Percentiles rank a stretch among this genome's conserved stretches.
Evolutionary conservation across 2,797 vertebrate species (phyloP).

Genomic region (Cossypha dichroa): DNA sequence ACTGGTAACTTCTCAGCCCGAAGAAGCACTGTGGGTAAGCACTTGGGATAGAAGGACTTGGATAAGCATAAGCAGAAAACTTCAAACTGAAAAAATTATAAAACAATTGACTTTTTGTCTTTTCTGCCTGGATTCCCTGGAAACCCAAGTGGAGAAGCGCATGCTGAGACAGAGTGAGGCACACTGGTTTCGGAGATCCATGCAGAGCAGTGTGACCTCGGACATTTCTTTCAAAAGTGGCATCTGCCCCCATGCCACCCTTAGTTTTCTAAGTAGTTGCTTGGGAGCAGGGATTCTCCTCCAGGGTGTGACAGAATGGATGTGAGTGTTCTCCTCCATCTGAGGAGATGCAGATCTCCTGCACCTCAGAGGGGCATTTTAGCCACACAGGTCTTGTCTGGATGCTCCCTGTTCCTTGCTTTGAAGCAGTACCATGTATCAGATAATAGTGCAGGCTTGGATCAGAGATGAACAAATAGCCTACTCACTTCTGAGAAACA

Average conservation of each 20-base stretch:
- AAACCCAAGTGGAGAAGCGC: background rate
- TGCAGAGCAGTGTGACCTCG: background rate
- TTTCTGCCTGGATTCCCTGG: background rate
- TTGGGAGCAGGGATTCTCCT: background rate
- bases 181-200: accelerated
- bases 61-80: background rate
- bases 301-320: background rate
- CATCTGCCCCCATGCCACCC: background rate
- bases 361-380: background rate
- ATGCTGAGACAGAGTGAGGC: background rate
- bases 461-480: background rate
- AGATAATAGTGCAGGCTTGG: background rate
- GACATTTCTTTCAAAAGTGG: background rate
- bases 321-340: background rate
- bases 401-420: background rate
- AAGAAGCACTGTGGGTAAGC: background rate
- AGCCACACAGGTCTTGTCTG: background rate
- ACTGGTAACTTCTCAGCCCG: background rate
- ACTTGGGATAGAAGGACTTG: background rate
- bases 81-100: background rate
- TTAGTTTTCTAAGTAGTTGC: background rate
- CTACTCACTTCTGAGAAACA: background rate
- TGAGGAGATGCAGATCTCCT: background rate
- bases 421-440: background rate
- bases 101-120: background rate